Evolutionary conservation across 2,797 vertebrate genomes (phyloP).

Genomic region (Rhodeus uyekii): DNA sequence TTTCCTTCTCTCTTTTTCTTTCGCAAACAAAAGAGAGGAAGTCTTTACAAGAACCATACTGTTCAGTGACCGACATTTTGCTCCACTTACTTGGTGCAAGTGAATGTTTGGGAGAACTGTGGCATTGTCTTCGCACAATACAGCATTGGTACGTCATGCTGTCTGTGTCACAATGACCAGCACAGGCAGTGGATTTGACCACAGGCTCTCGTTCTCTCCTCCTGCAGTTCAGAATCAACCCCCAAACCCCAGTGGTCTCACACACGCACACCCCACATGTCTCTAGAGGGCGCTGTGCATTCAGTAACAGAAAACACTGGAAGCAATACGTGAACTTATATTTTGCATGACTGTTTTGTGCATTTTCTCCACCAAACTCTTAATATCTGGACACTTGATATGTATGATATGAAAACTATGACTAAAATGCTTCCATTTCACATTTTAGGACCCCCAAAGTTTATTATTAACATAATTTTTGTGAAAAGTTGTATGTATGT

Average conservation of each 20-base stretch:
- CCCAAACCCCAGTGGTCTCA: slow-evolving; percentile 19
- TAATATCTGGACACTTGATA: not conserved
- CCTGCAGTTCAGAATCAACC: slow-evolving; percentile 30
- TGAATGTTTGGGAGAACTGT: slow-evolving; percentile 42
- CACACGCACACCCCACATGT: not conserved
- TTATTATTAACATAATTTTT: not conserved
- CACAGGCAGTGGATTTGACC: slow-evolving; percentile 41
- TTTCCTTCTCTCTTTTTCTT: slow-evolving; percentile 23
- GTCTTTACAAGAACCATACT: slow-evolving; percentile 50
- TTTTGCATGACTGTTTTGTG: not conserved
- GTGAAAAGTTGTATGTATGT: no score
- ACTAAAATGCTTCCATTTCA: not conserved
- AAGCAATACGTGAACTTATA: not conserved
- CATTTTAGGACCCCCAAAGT: not conserved
- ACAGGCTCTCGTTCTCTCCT: slow-evolving; percentile 29
- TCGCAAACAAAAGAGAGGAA: slow-evolving; percentile 30
- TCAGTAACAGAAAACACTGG: slow-evolving; percentile 19
- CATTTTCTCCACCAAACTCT: not conserved
- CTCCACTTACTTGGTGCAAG: slow-evolving; percentile 45
- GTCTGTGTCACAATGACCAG: slow-evolving; percentile 45
- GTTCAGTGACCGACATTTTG: slow-evolving; percentile 43
- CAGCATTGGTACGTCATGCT: slow-evolving; percentile 31
- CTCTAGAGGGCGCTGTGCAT: slow-evolving; percentile 59
- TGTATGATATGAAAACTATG: not conserved
- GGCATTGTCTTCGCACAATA: slow-evolving; percentile 57